These are phyloP conservation scores for Dryococelus australis DNA, from an alignment of 2,888 invertebrate genomes.

Conservation along the genomic window DNA sequence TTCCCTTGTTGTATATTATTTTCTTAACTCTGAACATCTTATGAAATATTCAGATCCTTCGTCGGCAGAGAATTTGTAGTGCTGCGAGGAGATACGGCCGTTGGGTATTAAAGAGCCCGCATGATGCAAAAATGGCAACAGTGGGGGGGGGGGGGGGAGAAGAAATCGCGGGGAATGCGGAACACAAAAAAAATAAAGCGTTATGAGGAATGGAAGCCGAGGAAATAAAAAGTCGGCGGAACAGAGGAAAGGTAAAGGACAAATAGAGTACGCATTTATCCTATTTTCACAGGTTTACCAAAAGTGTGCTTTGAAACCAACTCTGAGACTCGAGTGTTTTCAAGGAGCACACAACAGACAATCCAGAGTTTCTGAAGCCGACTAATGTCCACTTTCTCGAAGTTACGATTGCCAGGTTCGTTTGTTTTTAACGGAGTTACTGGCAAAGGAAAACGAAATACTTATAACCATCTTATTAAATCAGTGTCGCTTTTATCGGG, in stretches of 20 bases:
- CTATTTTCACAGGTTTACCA: not conserved
- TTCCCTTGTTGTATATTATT: constrained; percentile 6
- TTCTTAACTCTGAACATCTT: constrained; percentile 3
- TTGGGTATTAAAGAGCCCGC: not conserved
- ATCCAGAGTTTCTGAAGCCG: no score
- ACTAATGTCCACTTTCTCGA: no score
- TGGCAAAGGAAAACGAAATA: no score
- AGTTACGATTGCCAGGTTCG: no score
- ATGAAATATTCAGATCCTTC: not conserved
- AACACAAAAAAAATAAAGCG: not conserved
- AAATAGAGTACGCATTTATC: not conserved
- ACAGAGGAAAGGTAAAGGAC: not conserved
- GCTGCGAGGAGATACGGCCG: not conserved
- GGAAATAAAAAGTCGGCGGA: not conserved
- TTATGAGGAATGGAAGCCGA: not conserved
- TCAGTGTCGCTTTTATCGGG: no score
- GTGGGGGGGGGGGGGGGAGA: no score
- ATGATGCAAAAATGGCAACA: not conserved
- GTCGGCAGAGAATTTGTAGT: not conserved
- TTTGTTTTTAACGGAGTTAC: no score
- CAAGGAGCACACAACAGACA: no score
- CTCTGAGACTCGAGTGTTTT: not conserved
- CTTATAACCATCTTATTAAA: no score
- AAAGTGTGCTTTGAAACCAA: not conserved
- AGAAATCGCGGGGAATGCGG: not conserved